These are phyloP conservation scores for Amblyornis subalaris DNA, from an alignment of 2,113 vertebrate genomes.

Conservation along the genomic window DNA sequence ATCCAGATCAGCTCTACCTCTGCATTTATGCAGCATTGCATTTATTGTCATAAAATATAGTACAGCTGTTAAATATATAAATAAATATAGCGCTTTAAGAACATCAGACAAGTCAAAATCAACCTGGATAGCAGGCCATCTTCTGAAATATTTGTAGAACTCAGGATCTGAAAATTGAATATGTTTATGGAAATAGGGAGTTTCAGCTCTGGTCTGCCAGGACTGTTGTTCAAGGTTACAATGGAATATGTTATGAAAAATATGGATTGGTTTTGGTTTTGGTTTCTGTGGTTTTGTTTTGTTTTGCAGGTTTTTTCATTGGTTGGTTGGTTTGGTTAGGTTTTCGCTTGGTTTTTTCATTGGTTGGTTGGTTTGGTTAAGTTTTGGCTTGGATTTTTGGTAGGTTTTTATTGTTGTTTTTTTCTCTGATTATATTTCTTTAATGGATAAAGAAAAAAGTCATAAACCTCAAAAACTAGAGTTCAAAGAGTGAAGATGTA, in stretches of 20 bases:
- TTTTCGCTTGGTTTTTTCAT: not conserved
- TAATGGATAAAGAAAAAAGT: not conserved
- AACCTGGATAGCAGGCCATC: not conserved
- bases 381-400: not conserved
- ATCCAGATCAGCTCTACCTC: not conserved
- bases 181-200: not conserved
- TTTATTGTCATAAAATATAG: not conserved
- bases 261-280: not conserved
- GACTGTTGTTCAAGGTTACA: not conserved
- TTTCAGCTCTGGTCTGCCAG: not conserved
- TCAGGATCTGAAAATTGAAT: not conserved
- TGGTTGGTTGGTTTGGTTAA: not conserved
- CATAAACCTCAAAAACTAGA: not conserved
- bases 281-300: not conserved
- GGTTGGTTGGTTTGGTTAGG: not conserved
- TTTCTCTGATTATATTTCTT: not conserved
- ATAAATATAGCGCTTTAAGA: not conserved
- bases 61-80: not conserved
- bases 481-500: not conserved
- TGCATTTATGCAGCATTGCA: not conserved
- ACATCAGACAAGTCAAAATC: not conserved
- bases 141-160: not conserved
- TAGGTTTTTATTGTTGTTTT: not conserved
- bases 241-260: not conserved
- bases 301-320: not conserved